phyloP scores from a whole-genome alignment of 2,797 vertebrate species.

The Microctenopoma lineatum region DNA sequence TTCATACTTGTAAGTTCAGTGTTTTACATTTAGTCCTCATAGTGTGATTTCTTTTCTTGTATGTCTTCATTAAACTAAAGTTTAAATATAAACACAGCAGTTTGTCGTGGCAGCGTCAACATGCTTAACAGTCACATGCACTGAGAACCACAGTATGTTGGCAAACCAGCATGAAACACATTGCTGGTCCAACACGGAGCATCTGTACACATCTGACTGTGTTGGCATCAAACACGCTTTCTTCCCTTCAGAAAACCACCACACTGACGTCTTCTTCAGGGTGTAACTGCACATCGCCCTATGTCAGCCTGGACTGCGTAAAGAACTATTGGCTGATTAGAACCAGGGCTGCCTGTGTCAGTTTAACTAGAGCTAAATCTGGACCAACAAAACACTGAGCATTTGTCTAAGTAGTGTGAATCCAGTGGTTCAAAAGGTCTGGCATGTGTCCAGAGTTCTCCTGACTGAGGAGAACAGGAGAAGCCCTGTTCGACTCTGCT shows the following conservation, averaged over 20 bases:
- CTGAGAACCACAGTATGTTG: conserved; percentile 5
- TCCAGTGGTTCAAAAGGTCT: conserved; percentile 68
- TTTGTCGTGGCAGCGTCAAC: conserved; percentile 18
- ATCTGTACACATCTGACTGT: conserved; percentile 11
- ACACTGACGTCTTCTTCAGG: too few species aligned
- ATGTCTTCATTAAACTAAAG: background rate
- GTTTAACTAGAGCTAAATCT: background rate
- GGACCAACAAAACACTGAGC: background rate
- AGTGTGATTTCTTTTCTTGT: background rate
- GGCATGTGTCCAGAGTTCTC: conserved; percentile 58
- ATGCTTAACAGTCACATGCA: conserved; percentile 9
- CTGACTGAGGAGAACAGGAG: conserved; percentile 71
- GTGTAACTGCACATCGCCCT: too few species aligned
- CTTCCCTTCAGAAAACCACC: background rate
- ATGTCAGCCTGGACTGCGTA: background rate
- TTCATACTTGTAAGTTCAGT: too few species aligned
- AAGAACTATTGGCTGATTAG: conserved; percentile 1
- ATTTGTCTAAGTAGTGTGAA: conserved; percentile 7
- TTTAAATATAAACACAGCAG: conserved; percentile 17
- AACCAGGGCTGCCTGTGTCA: background rate
- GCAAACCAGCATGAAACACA: conserved; percentile 14
- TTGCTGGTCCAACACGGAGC: conserved; percentile 21
- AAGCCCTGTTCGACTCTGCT: conserved; percentile 77
- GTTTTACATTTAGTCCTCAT: too few species aligned
- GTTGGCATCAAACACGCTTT: background rate